Base-by-base conservation (phyloP, 2,113 vertebrate genomes). In the Scartelaos histophorus region DNA sequence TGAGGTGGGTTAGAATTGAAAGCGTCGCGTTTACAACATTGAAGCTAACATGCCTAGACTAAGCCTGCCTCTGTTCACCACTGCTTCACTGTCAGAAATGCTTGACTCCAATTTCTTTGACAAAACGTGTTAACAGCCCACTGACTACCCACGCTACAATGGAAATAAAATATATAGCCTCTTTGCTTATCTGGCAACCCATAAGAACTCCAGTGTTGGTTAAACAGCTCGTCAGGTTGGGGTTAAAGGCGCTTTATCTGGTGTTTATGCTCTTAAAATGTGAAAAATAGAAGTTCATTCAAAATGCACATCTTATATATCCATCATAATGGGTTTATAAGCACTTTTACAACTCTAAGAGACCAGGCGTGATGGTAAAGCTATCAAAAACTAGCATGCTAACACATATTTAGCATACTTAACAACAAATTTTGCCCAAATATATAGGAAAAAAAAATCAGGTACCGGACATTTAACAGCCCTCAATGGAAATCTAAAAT, bases 71-170 rank as follows among this genome's bases (percentile, higher is more conserved):
- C 21, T 53, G 9, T 66, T 21, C 75, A 22, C 71, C 58, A 2
- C 73, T 72, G 84, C 15, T 74, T 72, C 72, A 70, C 57, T 69
- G 83, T 76, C 77, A 64, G 78, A 69, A 17, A 9, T 75, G 76
- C 79, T 75, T 73, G 79, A 51, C 49, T 83, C 85, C 72, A 80
- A 73, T 86, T 74, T 67, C 73, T 73, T 77, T 58, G 77, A 71
- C 76, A 71, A 54, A 73, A 69, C 75, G 70, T 69, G 79, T 77
- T 25, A 54, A 82, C 38, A 62, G 34, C 19, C 61, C 56, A 12
- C 22, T 3, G 56, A 54, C 51, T 15, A 34, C 56, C 21, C 1
- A 12, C 25, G 58, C 58, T 7, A n/a, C 61, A 21, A 64, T n/a
- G 34, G 61, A 64, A 64, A 64, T 64, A 35, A 38, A 43, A 64